Evolutionary conservation across 2,113 vertebrate genomes (phyloP), one percentile per base, ranked within the genome.

Genomic region (Bubo blakistoni): DNA sequence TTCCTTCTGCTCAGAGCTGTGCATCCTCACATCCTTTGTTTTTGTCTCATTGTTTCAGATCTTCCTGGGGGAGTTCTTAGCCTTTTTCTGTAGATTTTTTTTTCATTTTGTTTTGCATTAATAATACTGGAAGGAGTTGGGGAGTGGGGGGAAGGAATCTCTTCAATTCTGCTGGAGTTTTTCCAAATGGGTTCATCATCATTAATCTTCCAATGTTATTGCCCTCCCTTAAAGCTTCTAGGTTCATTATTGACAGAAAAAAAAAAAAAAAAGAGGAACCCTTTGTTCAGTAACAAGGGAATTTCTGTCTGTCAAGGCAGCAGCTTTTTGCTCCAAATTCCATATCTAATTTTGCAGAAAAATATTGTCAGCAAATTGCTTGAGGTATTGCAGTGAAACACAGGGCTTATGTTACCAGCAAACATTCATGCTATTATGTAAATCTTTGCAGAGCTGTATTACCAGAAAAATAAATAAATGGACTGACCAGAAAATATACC

Each of bases 301-400:
- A 96, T 92, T 90, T 42, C 24, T 87, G 92, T 61, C 86, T 96
- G 89, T 96, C 92, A 90, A 87, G 70, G 58, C 93, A 93, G 91
- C 93, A 91, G 85, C 73, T 95, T 87, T 94, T 95, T 97, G 91
- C 94, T 94, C 88, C 58, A 85, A 90, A 96, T 89, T 95, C 94
- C 72, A 14, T 81, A 95, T 76, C 89, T 95, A 92, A 95, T 96
- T 95, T 92, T 80, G 94, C 76, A 93, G 86, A 96, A 96, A 81
- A 94, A 92, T 90, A 85, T 70, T 94, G 93, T 97, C 95, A 96
- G 90, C 95, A 96, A 97, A 97, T 92, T 91, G 94, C 93, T 94
- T n/a, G 91, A 94, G 92, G 94, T 95, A 90, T 92, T 95, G 94
- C 93, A 94, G 96, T 57, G 93, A 85, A 94, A 74, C 81, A 55